Percentiles rank a stretch among this genome's conserved stretches.
These are phyloP conservation scores for Dasypogon diadema DNA, from an alignment of 2,888 invertebrate genomes.

Conservation along the genomic window DNA sequence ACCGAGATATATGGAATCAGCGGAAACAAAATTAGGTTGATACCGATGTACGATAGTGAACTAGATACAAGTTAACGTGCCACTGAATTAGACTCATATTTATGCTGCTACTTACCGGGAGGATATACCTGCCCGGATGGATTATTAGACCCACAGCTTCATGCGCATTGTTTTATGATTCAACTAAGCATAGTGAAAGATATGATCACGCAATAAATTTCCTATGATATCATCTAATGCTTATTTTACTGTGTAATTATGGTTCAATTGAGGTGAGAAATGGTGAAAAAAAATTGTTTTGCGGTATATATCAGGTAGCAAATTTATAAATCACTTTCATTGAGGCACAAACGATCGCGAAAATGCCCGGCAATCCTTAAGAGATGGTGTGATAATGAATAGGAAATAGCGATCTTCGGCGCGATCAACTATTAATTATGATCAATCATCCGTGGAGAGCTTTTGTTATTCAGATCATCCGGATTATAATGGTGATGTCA, in stretches of 20 bases:
- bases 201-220: constrained; percentile 51
- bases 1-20: constrained; percentile 31
- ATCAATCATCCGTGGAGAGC: constrained; percentile 35
- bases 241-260: constrained; percentile 45
- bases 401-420: constrained; percentile 3
- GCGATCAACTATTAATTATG: constrained; percentile 41
- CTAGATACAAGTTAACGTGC: constrained; percentile 39
- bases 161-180: constrained; percentile 17
- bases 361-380: constrained; percentile 13
- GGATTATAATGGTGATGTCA: constrained; percentile 31
- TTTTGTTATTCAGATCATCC: constrained; percentile 43
- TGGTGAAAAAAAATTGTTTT: not conserved
- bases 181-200: constrained; percentile 12
- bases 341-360: constrained; percentile 34
- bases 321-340: constrained; percentile 48
- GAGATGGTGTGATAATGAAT: constrained; percentile 7
- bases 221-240: constrained; percentile 46
- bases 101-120: not conserved
- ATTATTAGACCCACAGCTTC: not conserved
- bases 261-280: constrained; percentile 8
- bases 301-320: constrained; percentile 36
- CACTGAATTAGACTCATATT: constrained; percentile 41
- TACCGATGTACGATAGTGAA: constrained; percentile 16
- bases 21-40: constrained; percentile 46
- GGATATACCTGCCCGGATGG: not conserved